A percentile compares a stretch with the other conserved stretches of the same genome.
These are phyloP conservation scores for Chrysaora quinquecirrha DNA, from an alignment of 30 jellyfish, hydroid and myxozoan genomes.

Conservation along the genomic window DNA sequence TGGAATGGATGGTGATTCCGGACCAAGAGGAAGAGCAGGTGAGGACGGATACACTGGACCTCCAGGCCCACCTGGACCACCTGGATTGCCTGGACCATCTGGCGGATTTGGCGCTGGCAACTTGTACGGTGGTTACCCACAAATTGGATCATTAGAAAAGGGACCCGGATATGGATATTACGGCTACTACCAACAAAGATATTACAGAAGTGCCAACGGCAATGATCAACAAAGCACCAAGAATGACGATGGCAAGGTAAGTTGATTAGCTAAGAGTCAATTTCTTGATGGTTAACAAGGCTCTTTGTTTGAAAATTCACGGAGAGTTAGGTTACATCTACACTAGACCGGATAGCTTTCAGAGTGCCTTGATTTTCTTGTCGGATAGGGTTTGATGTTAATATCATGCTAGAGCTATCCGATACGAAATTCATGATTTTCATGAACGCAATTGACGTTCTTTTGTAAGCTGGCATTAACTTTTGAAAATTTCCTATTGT, in stretches of 20 bases:
- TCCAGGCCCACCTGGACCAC: conserved; percentile 85
- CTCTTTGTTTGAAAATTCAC: not conserved
- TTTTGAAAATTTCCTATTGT: no score
- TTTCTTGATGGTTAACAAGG: not conserved
- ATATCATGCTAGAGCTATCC: not conserved
- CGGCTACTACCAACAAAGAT: conserved; percentile 40
- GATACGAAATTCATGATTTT: no score
- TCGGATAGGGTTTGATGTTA: not conserved
- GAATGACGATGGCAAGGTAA: conserved; percentile 4
- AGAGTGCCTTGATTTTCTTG: not conserved
- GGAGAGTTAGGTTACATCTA: no score
- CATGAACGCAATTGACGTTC: no score
- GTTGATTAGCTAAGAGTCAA: not conserved
- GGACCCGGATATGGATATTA: conserved; percentile 71
- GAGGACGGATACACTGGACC: conserved; percentile 91
- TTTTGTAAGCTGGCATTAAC: no score
- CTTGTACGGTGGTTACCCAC: not conserved
- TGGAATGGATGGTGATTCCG: conserved; percentile 69
- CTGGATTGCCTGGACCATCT: conserved; percentile 79
- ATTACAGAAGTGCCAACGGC: conserved; percentile 38
- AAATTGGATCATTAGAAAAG: conserved; percentile 57
- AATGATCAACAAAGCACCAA: conserved; percentile 14
- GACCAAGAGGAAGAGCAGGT: conserved; percentile 78
- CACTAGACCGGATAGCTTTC: no score
- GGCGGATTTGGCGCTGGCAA: conserved; percentile 33